A percentile compares a stretch with the other conserved stretches of the same genome.
Conservation (phyloP, 1,140 invertebrate species). For the Drosophila eugracilis region DNA sequence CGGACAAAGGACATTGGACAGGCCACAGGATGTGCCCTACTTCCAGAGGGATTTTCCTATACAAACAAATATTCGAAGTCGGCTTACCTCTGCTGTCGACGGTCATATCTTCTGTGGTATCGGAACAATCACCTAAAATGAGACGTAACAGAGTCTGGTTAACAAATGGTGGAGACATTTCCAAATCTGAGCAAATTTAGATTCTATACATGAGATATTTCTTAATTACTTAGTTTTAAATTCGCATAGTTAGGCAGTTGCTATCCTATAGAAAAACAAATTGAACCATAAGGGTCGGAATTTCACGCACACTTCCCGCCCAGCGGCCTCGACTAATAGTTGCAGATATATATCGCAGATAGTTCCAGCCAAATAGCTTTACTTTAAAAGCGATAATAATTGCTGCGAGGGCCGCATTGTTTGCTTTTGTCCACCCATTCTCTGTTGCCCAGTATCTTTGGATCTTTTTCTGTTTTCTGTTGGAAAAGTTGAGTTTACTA, state of each 20-base stretch:
- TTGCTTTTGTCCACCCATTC: slow-evolving; percentile 42
- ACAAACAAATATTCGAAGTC: neutral
- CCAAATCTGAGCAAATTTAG: no score
- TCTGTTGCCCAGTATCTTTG: slow-evolving; percentile 53
- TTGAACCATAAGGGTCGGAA: no score
- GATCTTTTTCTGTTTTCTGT: slow-evolving; percentile 26
- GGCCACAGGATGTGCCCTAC: slow-evolving; percentile 12
- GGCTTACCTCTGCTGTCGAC: slow-evolving; percentile 83
- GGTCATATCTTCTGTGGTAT: slow-evolving; percentile 84
- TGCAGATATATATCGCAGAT: slow-evolving; percentile 19
- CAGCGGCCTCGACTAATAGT: slow-evolving; percentile 22
- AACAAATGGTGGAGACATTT: no score
- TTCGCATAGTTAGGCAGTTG: no score
- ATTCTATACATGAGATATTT: no score
- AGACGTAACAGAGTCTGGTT: neutral
- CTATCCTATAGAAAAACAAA: no score
- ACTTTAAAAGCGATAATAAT: slow-evolving; percentile 40
- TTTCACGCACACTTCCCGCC: slow-evolving; percentile 6
- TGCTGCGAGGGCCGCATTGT: slow-evolving; percentile 35
- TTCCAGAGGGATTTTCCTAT: neutral
- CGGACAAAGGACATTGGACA: slow-evolving; percentile 32
- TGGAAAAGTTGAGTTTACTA: slow-evolving; percentile 21
- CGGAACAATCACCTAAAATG: slow-evolving; percentile 82
- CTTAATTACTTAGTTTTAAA: no score
- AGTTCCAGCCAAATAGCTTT: slow-evolving; percentile 30